phyloP scores from a whole-genome alignment of 2,113 vertebrate genomes.

The Aix galericulata region DNA sequence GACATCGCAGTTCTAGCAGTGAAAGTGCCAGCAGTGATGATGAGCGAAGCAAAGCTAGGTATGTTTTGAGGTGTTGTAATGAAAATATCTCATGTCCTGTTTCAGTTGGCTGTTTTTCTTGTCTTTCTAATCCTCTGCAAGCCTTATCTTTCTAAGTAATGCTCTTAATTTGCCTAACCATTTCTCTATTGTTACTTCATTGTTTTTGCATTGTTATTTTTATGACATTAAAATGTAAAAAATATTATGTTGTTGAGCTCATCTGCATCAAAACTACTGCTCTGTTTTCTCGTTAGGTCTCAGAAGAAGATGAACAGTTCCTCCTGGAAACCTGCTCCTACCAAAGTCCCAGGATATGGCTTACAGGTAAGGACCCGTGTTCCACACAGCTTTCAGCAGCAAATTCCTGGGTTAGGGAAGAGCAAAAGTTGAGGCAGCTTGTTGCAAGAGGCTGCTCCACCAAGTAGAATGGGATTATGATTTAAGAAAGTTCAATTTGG shows the following conservation, averaged over 20 bases:
- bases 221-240: too few relatives aligned
- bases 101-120: rapidly evolving
- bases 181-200: too few relatives aligned
- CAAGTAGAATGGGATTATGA: rapidly evolving
- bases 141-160: background rate
- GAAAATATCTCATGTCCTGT: background rate
- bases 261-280: background rate
- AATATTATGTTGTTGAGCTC: rapidly evolving
- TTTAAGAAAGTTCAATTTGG: background rate
- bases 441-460: background rate
- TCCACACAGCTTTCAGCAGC: background rate
- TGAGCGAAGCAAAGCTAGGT: conserved; percentile 69
- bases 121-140: too few relatives aligned
- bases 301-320: conserved; percentile 68
- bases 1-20: conserved; percentile 73
- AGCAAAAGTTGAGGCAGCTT: background rate
- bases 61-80: background rate
- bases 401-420: background rate
- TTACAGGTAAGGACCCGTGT: conserved; percentile 78
- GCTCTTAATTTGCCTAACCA: background rate
- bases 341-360: conserved; percentile 83
- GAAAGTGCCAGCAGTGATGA: conserved; percentile 77
- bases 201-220: rapidly evolving
- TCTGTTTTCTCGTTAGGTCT: conserved; percentile 63
- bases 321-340: conserved; percentile 34